Conservation (phyloP, 2,113 vertebrate species). For the Paralichthys olivaceus region DNA sequence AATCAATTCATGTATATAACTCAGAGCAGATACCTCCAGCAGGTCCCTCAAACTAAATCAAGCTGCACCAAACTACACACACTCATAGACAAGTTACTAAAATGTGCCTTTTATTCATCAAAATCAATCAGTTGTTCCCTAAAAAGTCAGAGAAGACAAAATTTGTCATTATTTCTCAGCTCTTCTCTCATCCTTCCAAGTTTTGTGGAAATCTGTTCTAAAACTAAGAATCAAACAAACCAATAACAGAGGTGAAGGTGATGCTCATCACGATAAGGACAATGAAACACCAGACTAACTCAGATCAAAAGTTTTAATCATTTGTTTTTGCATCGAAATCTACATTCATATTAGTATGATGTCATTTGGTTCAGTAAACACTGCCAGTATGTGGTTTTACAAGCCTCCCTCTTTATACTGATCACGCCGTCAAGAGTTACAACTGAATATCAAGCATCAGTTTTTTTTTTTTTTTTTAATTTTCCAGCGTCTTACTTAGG, state of each 20-base stretch:
- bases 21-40: no score
- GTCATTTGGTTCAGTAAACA: slow-evolving; percentile 71
- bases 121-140: no score
- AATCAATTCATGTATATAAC: no score
- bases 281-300: neutral
- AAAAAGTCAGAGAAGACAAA: no score
- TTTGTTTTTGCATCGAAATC: slow-evolving; percentile 68
- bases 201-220: no score
- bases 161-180: no score
- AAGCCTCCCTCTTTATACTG: slow-evolving; percentile 35
- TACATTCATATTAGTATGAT: slow-evolving; percentile 80
- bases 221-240: no score
- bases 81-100: no score
- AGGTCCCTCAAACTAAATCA: no score
- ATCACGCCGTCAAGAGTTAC: slow-evolving; percentile 27
- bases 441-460: slow-evolving; percentile 38
- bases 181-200: no score
- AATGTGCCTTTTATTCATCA: no score
- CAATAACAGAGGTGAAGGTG: neutral
- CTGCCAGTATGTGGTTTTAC: slow-evolving; percentile 48
- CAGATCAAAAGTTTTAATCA: slow-evolving; percentile 66
- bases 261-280: neutral
- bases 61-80: no score
- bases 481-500: neutral
- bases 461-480: slow-evolving; percentile 20